phyloP scores from a whole-genome alignment of 2,113 vertebrate genomes.

The Rattus norvegicus region GRCr8 NC_086039.1:12395001-12395500 shows the following conservation, averaged over 20 bases:
- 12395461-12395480: no score
- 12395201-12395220: neutral
- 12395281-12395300: neutral
- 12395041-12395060: neutral
- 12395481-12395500: slow-evolving; percentile 33
- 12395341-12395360: slow-evolving; percentile 23
- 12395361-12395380: slow-evolving; percentile 38
- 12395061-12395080: neutral
- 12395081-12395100: neutral
- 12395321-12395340: neutral
- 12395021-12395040: neutral
- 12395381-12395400: no score
- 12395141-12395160: neutral
- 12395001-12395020: slow-evolving; percentile 30
- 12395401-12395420: no score
- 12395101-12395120: neutral
- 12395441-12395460: no score
- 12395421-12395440: no score
- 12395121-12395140: neutral
- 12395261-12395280: neutral
- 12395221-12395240: neutral
- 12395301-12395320: neutral
- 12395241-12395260: neutral
- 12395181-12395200: neutral
- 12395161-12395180: neutral